phyloP scores from a whole-genome alignment of 53 echinoderm and acorn worm genomes.

The Paracentrotus lividus region DNA sequence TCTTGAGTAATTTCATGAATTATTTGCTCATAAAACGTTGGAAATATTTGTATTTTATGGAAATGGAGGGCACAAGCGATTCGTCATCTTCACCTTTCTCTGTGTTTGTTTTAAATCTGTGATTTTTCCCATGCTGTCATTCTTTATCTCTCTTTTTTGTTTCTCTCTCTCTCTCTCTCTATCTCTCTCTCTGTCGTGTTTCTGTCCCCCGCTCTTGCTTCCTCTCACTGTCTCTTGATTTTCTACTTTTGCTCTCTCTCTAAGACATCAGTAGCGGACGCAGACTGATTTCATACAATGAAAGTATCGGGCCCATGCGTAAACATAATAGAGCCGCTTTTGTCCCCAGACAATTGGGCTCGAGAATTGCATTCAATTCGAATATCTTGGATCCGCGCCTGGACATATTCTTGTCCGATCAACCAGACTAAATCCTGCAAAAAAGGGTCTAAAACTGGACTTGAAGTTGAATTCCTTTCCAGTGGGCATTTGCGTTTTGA shows the following conservation, averaged over 20 bases:
- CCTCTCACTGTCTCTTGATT: neutral
- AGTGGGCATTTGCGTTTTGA: too few species aligned
- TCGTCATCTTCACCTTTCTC: neutral
- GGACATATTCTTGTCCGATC: too few species aligned
- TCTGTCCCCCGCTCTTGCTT: neutral
- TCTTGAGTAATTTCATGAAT: conserved; percentile 25
- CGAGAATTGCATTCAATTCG: too few species aligned
- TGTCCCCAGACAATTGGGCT: too few species aligned
- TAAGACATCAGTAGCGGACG: too few species aligned
- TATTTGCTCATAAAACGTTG: neutral
- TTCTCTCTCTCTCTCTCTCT: neutral
- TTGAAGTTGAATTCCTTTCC: too few species aligned
- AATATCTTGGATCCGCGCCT: too few species aligned
- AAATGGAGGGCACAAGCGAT: neutral
- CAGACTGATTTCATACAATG: too few species aligned
- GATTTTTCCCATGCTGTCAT: neutral
- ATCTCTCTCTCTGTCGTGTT: neutral
- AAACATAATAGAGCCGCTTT: too few species aligned
- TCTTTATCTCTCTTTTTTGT: neutral
- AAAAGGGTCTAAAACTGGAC: too few species aligned
- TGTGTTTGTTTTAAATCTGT: neutral
- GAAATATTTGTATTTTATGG: neutral
- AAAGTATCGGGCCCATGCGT: too few species aligned
- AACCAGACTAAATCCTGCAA: too few species aligned
- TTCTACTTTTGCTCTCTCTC: neutral